These are phyloP conservation scores for Nothocercus julius DNA, from an alignment of 2,113 vertebrate genomes.

Conservation along the genomic window DNA sequence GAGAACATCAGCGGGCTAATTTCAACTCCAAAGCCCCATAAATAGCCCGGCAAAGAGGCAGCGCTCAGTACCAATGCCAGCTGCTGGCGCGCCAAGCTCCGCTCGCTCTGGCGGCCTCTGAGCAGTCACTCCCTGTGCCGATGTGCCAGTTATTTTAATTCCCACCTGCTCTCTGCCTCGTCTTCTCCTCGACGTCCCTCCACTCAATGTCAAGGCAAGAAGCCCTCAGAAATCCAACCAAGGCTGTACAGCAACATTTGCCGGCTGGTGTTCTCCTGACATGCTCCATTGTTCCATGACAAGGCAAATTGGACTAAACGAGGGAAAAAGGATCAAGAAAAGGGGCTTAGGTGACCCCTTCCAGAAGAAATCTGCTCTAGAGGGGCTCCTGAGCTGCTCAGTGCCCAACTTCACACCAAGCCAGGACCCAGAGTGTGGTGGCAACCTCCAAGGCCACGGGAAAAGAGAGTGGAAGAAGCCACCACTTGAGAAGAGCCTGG, in stretches of 20 bases:
- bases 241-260: background rate
- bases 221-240: background rate
- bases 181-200: background rate
- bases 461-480: too few relatives aligned
- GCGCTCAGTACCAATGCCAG: fast-evolving
- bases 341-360: background rate
- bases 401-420: background rate
- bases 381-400: background rate
- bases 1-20: background rate
- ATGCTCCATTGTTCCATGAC: background rate
- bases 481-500: background rate
- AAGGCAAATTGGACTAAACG: background rate
- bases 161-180: background rate
- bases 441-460: background rate
- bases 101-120: background rate
- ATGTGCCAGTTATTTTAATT: background rate
- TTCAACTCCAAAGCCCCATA: background rate
- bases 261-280: background rate
- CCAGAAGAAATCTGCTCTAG: fast-evolving
- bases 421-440: fast-evolving
- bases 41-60: fast-evolving
- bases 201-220: fast-evolving
- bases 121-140: fast-evolving
- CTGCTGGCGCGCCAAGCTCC: background rate
- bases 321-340: background rate